Base-by-base conservation (phyloP, 1,140 invertebrate genomes). In the Scaptomyza montana region DNA sequence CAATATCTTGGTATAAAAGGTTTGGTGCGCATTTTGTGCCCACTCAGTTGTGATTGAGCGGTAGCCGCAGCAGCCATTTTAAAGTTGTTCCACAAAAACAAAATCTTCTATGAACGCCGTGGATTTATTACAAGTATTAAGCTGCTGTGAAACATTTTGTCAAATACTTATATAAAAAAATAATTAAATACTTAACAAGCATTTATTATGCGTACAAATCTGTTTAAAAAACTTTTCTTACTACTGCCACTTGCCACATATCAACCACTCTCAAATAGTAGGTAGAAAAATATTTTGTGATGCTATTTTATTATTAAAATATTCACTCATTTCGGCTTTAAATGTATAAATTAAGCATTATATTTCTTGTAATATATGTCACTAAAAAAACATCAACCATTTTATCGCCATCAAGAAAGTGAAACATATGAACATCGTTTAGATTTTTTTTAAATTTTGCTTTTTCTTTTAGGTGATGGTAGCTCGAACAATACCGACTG, bases 171-270 rank as follows among this genome's bases (percentile, higher is more conserved):
- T 50, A 25, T 28, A 65, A 57, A 74, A n/a, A 61, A 70, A 51
- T 9, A 69, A 67, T 36, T 62, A 45, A 13, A 33, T 33, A 25
- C 21, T 25, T 25, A 25, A 25, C 21, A 28, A 46, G 8, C 33
- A 36, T 6, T 9, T 49, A 74, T 51, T 62, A 78, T 85, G 81
- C 74, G 70, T 21, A 1, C 74, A 7, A 70, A 51, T 66, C 50
- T 66, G 6, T 70, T 90, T 49, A 73, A 78, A 53, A 90, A 78
- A 68, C 57, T 90, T 16, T 74, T 87, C 64, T 21, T 90, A 13
- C 16, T 90, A 9, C 47, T 90, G 12, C 81, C 87, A 19, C 74
- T 90, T 1, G 79, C 30, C 5, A 33, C 74, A 33, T 90, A 87
- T 72, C 66, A 82, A 3, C 62, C 59, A 16, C 49, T 57, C 45